A percentile compares a stretch with the other conserved stretches of the same genome.
Conservation (phyloP, 2,888 invertebrate species). For the Ceramica pisi region DNA sequence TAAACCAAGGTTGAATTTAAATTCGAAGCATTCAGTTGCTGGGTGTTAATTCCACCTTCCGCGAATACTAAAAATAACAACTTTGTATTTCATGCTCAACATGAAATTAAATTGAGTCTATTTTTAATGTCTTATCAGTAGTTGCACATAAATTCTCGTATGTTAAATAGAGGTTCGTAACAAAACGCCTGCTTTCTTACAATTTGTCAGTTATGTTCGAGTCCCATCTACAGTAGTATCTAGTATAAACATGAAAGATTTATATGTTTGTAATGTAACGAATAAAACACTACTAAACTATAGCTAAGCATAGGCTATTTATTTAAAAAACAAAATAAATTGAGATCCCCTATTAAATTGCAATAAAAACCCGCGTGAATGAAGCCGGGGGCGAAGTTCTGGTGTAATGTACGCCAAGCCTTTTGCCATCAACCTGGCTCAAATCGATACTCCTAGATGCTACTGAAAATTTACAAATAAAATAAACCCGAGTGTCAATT, state of each 20-base stretch:
- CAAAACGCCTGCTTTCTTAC: not conserved
- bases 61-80: not conserved
- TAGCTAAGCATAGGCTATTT: too few relatives aligned
- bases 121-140: too few relatives aligned
- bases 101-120: too few relatives aligned
- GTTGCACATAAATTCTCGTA: not conserved
- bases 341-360: too few relatives aligned
- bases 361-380: too few relatives aligned
- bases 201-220: not conserved
- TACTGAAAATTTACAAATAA: not conserved
- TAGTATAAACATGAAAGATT: too few relatives aligned
- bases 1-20: too few relatives aligned
- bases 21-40: not conserved
- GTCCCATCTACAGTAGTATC: not conserved
- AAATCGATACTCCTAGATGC: not conserved
- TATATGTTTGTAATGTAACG: too few relatives aligned
- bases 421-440: not conserved
- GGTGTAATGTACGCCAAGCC: not conserved
- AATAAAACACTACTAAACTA: too few relatives aligned
- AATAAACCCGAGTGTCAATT: too few relatives aligned
- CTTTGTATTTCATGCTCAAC: not conserved
- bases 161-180: not conserved
- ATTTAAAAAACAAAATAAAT: too few relatives aligned
- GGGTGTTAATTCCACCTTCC: not conserved
- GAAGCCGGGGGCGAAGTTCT: too few relatives aligned